A percentile compares a stretch with the other conserved stretches of the same genome.
These are phyloP conservation scores for Tetragnatha versicolor DNA, from an alignment of 1,140 invertebrate genomes.

Conservation along the genomic window DNA sequence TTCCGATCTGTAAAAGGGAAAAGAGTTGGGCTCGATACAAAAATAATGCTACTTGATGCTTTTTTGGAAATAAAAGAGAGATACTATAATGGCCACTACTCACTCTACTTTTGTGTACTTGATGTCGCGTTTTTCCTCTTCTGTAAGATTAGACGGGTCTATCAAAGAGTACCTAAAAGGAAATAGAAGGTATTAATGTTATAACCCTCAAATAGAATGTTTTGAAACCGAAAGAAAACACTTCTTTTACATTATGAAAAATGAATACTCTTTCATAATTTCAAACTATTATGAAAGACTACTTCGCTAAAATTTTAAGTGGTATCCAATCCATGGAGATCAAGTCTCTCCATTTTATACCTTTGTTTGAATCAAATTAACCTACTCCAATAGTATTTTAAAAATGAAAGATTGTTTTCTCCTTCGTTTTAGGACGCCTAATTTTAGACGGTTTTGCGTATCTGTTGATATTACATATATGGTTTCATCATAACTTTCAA, in stretches of 20 bases:
- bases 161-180: slow-evolving; percentile 76
- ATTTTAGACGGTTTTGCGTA: not conserved
- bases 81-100: slow-evolving; percentile 57
- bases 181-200: not conserved
- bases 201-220: not conserved
- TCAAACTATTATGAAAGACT: no score
- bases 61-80: not conserved
- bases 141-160: slow-evolving; percentile 86
- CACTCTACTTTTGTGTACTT: slow-evolving; percentile 86
- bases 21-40: not conserved
- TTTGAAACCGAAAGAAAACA: no score
- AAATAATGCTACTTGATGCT: not conserved
- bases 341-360: no score
- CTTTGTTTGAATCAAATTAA: no score
- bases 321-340: no score
- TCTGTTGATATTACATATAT: not conserved
- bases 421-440: not conserved
- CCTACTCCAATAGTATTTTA: no score
- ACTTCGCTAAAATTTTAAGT: no score
- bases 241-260: no score
- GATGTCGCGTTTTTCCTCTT: slow-evolving; percentile 86
- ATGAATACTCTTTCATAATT: no score
- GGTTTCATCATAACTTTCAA: not conserved
- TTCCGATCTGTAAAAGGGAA: slow-evolving; percentile 53
- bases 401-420: no score